Evolutionary conservation across 2,888 invertebrate species (phyloP), one percentile per base, ranked within the genome.

Genomic region (Julus scanicus): DNA sequence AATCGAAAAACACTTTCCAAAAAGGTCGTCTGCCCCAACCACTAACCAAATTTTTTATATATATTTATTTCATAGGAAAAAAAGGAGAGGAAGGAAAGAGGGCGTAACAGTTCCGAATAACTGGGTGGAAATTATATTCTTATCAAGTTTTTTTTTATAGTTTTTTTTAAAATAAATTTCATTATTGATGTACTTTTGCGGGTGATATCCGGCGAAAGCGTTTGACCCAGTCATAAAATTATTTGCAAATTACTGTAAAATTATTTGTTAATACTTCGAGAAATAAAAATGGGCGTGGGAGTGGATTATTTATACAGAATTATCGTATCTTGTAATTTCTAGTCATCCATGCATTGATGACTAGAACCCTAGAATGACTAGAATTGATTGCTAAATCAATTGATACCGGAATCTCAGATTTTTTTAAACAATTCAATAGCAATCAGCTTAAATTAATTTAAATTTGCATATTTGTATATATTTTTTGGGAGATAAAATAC

Each of bases 11-110:
- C 85, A 85, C 85, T 85, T 85, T 85, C 85, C 85, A 39, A 13
- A 85, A 85, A 85, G 85, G 85, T 85, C 85, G 85, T 85, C 85
- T 85, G 85, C 85, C 85, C 29, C 85, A 44, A n/a, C 85, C 9
- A 9, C 17, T 20, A 40, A 85, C 40, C 49, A 11, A 48, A 40
- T 48, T 85, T 85, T 85, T 85, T 84, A 40, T 84, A 1, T 83
- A 3, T 8, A 9, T 49, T 29, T 44, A 71, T 71, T 29, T 9
- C 29, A 44, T 71, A 8, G 9, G n/a, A 37, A 37, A 80, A 80
- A 80, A 80, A 29, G 6, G 29, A n/a, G 17, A 37, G 83, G 39
- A 17, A 39, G 29, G 83, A 85, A 85, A 85, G 85, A 85, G 85
- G 85, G 85, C 85, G 85, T 85, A 44, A 85, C 85, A 44, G 48